Conservation (phyloP, 2,888 invertebrate species). For the Terebella lapidaria region DNA sequence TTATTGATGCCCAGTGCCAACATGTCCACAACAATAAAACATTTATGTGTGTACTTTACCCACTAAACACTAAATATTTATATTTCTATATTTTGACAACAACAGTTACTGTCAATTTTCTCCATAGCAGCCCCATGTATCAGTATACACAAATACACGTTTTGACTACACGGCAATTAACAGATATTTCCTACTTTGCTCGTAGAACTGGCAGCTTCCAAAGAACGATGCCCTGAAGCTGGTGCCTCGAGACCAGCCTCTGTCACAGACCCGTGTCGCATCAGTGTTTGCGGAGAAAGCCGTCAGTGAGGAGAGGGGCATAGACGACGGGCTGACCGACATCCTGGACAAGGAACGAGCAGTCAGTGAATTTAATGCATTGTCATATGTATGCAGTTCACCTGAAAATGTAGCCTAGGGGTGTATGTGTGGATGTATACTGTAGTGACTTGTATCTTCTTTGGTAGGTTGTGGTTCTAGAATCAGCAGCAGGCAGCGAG, state of each 20-base stretch:
- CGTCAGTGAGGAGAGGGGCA: conserved; percentile 61
- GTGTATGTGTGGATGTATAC: background rate
- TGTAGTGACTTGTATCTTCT: background rate
- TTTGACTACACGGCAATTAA: no score
- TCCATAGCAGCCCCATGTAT: no score
- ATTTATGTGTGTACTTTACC: no score
- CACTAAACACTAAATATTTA: no score
- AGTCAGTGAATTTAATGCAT: conserved; percentile 57
- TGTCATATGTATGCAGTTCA: background rate
- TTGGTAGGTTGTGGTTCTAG: background rate
- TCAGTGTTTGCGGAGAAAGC: conserved; percentile 79
- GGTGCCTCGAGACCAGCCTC: conserved; percentile 65
- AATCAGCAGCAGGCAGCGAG: conserved; percentile 19
- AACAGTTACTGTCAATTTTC: no score
- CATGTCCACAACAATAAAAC: no score
- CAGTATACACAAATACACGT: no score
- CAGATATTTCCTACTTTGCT: no score
- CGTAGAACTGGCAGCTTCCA: conserved; percentile 58
- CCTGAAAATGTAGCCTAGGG: background rate
- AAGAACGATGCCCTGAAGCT: conserved; percentile 67
- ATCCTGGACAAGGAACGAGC: conserved; percentile 68
- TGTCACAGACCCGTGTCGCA: conserved; percentile 81
- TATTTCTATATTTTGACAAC: no score
- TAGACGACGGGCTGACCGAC: conserved; percentile 78
- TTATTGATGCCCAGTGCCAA: no score